Conservation (phyloP, 2,888 invertebrate genomes). For the Poecilobothrus nobilitatus region DNA sequence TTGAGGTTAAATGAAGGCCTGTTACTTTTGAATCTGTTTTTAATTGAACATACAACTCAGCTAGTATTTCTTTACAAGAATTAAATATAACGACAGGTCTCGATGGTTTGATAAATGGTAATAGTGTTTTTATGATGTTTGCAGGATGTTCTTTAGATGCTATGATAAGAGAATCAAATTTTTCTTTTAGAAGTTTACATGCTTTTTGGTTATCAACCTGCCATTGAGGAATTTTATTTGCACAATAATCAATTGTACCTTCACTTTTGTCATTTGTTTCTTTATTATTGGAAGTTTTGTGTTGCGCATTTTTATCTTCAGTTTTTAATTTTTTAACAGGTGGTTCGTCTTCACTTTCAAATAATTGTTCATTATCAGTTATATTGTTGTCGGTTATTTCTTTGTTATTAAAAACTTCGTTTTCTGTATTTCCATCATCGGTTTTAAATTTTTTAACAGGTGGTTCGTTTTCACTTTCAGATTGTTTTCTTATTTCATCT, state of each 20-base stretch:
- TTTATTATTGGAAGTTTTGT: slow-evolving; percentile 30
- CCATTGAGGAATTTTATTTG: slow-evolving; percentile 48
- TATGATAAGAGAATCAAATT: slow-evolving; percentile 69
- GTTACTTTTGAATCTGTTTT: slow-evolving; percentile 64
- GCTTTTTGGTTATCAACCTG: slow-evolving; percentile 60
- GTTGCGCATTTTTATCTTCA: slow-evolving; percentile 22
- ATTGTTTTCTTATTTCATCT: slow-evolving; percentile 24
- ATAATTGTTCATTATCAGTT: slow-evolving; percentile 17
- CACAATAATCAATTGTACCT: neutral
- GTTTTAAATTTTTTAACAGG: slow-evolving; percentile 26
- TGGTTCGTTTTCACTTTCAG: slow-evolving; percentile 25
- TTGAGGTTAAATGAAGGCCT: slow-evolving; percentile 69
- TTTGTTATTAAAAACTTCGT: slow-evolving; percentile 30
- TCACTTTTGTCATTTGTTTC: slow-evolving; percentile 23
- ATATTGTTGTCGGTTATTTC: slow-evolving; percentile 23
- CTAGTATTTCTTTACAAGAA: slow-evolving; percentile 69
- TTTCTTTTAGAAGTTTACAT: slow-evolving; percentile 51
- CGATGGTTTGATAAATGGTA: slow-evolving; percentile 70
- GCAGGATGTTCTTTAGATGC: slow-evolving; percentile 79
- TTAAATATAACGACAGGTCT: slow-evolving; percentile 80
- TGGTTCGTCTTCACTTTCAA: slow-evolving; percentile 25
- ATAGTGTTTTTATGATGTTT: slow-evolving; percentile 63
- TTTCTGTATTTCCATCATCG: slow-evolving; percentile 22
- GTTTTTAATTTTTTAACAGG: slow-evolving; percentile 26
- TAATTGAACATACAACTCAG: slow-evolving; percentile 71